Evolutionary conservation across 2,888 invertebrate genomes (phyloP).

Genomic region (Campoplex capitator): DNA sequence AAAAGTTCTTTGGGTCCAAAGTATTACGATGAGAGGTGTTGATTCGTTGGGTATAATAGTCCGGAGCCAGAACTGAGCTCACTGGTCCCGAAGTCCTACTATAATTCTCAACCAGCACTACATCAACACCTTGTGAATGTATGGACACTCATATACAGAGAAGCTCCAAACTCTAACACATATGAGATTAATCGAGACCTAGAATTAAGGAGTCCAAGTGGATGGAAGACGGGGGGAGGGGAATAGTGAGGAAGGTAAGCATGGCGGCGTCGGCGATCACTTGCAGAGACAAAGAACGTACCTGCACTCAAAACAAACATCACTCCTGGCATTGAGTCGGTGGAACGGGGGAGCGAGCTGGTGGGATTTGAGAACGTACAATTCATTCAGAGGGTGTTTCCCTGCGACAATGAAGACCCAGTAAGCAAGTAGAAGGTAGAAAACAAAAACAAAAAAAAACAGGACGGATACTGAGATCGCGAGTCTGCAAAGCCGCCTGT

Average conservation of each 20-base stretch:
- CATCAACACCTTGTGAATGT: constrained; percentile 21
- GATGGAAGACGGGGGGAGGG: constrained; percentile 23
- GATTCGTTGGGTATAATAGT: constrained; percentile 45
- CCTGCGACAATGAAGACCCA: constrained; percentile 58
- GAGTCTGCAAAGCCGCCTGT: constrained; percentile 47
- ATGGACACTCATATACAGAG: too few species aligned
- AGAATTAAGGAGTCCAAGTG: constrained; percentile 52
- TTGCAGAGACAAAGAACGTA: constrained; percentile 81
- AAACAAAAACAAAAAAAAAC: constrained; percentile 35
- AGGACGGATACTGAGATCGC: constrained; percentile 50
- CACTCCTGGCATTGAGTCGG: constrained; percentile 68
- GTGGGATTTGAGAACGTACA: constrained; percentile 50
- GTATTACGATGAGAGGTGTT: constrained; percentile 29
- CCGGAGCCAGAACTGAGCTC: constrained; percentile 27
- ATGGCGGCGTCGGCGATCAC: constrained; percentile 71
- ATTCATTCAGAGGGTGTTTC: constrained; percentile 66
- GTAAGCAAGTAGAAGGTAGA: constrained; percentile 1
- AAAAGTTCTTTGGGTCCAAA: constrained; percentile 27
- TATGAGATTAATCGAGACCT: constrained; percentile 46
- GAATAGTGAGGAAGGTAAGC: constrained; percentile 32
- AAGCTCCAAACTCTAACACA: not conserved
- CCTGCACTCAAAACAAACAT: constrained; percentile 84
- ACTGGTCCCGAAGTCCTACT: constrained; percentile 34
- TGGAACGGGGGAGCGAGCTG: constrained; percentile 24
- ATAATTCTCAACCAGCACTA: constrained; percentile 18